Conservation (phyloP, 1,140 invertebrate species). For the Aphidius gifuensis region DNA sequence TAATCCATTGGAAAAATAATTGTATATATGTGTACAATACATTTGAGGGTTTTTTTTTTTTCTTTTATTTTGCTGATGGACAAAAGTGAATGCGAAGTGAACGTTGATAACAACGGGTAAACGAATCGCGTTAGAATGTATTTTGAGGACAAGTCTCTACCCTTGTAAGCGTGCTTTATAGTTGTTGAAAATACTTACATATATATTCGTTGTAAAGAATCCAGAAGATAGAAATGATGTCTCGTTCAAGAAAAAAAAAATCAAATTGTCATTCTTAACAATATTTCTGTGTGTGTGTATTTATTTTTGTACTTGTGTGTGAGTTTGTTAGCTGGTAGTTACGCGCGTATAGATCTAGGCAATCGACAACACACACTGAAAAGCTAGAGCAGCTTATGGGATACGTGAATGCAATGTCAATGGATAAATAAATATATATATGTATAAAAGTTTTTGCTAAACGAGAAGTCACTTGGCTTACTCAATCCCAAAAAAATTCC, state of each 20-base stretch:
- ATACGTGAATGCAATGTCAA: constrained; percentile 15
- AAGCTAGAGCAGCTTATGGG: constrained; percentile 14
- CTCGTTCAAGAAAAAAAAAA: not conserved
- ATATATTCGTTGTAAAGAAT: no score
- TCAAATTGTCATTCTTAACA: constrained; percentile 3
- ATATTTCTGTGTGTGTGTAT: not conserved
- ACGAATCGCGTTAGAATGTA: no score
- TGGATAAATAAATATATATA: not conserved
- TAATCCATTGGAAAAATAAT: no score
- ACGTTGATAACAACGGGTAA: no score
- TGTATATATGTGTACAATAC: no score
- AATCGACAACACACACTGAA: constrained; percentile 8
- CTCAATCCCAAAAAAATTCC: constrained; percentile 5
- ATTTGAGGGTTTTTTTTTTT: no score
- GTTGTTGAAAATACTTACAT: no score
- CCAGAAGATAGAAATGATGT: not conserved
- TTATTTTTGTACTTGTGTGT: not conserved
- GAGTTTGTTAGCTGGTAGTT: no score
- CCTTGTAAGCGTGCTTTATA: no score
- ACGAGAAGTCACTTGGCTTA: constrained; percentile 11
- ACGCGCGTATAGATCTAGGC: not conserved
- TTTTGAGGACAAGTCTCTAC: no score
- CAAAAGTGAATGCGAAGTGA: no score
- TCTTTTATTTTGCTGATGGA: no score
- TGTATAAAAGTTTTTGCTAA: constrained; percentile 1